These are phyloP conservation scores for Scolopax mira DNA, from an alignment of 2,113 vertebrate species.

Conservation along the genomic window DNA sequence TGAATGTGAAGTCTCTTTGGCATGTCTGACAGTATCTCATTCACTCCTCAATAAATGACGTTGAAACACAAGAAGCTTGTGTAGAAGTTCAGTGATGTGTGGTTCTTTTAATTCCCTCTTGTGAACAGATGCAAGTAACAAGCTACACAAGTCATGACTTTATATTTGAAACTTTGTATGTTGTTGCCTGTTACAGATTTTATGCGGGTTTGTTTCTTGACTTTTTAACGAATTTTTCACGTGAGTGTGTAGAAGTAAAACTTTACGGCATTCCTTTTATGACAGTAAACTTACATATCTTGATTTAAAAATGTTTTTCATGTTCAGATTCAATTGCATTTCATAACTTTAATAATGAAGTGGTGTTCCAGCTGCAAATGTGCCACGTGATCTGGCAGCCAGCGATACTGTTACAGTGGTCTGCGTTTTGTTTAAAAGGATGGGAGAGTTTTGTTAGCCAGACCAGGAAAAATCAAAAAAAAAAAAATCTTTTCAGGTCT, in stretches of 20 bases:
- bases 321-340: slow-evolving; percentile 30
- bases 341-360: background rate
- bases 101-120: slow-evolving; percentile 65
- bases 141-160: slow-evolving; percentile 1
- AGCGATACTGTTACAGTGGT: background rate
- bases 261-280: background rate
- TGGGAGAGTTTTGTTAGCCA: background rate
- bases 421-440: background rate
- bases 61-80: slow-evolving; percentile 77
- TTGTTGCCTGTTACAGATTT: slow-evolving; percentile 37
- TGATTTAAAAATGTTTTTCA: slow-evolving; percentile 17
- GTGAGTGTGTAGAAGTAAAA: background rate
- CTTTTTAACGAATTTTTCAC: slow-evolving; percentile 42
- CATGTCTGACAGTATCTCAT: slow-evolving; percentile 80
- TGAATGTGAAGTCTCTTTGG: slow-evolving; percentile 82
- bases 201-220: slow-evolving; percentile 15
- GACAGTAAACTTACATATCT: slow-evolving; percentile 13
- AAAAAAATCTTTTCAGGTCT: background rate
- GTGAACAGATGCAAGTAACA: slow-evolving; percentile 49
- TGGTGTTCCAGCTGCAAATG: slow-evolving; percentile 17
- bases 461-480: slow-evolving; percentile 5
- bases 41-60: slow-evolving; percentile 83
- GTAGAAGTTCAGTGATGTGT: slow-evolving; percentile 75
- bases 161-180: slow-evolving; percentile 40
- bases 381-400: background rate